phyloP scores from a whole-genome alignment of 2,888 invertebrate genomes.

The Myopa tessellatipennis region DNA sequence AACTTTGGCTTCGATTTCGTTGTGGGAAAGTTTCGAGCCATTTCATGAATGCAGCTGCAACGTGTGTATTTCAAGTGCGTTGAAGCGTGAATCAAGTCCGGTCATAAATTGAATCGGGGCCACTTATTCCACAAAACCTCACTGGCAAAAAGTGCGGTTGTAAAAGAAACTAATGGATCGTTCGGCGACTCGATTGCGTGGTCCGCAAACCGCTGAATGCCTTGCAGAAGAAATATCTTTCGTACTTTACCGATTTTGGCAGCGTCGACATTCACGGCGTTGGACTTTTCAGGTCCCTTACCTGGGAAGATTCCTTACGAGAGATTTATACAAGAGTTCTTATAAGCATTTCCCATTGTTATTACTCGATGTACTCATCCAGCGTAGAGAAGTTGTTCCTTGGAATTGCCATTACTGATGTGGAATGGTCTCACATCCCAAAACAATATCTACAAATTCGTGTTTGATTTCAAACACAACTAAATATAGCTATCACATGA shows the following conservation, averaged over 20 bases:
- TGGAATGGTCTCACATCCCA: too few species aligned
- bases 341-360: too few species aligned
- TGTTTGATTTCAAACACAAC: too few species aligned
- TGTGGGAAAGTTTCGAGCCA: conserved; percentile 33
- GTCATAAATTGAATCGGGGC: conserved; percentile 37
- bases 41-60: conserved; percentile 31
- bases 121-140: conserved; percentile 35
- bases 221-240: neutral
- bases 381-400: too few species aligned
- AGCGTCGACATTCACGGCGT: neutral
- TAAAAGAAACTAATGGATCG: conserved; percentile 19
- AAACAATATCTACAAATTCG: too few species aligned
- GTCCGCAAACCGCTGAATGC: neutral
- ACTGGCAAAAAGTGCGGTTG: conserved; percentile 30
- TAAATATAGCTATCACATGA: too few species aligned
- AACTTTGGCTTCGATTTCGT: conserved; percentile 37
- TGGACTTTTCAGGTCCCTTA: neutral
- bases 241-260: neutral
- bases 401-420: too few species aligned
- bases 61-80: conserved; percentile 23
- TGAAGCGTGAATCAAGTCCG: conserved; percentile 38
- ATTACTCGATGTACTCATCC: too few species aligned
- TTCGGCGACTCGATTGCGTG: neutral
- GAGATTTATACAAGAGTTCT: too few species aligned
- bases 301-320: neutral